Conservation (phyloP, 2,113 vertebrate species). For the Rhegmatorhina hoffmannsi region DNA sequence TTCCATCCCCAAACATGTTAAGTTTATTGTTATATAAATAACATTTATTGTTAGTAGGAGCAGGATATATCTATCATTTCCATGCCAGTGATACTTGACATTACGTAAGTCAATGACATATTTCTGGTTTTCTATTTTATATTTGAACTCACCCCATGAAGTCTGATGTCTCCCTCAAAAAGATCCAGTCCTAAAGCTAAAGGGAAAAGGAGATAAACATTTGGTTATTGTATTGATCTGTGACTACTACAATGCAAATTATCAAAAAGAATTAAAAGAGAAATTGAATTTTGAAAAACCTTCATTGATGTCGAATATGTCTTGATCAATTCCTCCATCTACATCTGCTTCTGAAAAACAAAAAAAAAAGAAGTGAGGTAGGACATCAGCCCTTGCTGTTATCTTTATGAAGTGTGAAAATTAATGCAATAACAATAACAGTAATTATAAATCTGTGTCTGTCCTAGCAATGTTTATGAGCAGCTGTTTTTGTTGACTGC, state of each 20-base stretch:
- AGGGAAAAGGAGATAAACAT: conserved; percentile 20
- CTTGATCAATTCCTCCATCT: conserved; percentile 82
- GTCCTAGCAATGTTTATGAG: conserved; percentile 8
- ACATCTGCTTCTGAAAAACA: conserved; percentile 81
- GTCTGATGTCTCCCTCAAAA: conserved; percentile 87
- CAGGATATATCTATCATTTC: not conserved
- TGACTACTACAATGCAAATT: not conserved
- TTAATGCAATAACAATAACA: conserved; percentile 55
- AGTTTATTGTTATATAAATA: not conserved
- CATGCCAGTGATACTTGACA: not conserved
- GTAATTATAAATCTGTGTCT: conserved; percentile 64
- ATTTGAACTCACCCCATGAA: conserved; percentile 76
- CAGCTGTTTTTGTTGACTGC: conserved; percentile 50
- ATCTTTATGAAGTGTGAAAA: conserved; percentile 64
- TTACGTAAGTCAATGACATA: not conserved
- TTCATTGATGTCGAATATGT: conserved; percentile 94
- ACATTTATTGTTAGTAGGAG: not conserved
- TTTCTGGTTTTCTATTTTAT: not conserved
- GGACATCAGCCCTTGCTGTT: conserved; percentile 41
- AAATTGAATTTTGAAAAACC: conserved; percentile 73
- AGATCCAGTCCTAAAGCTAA: conserved; percentile 84
- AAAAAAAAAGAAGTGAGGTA: conserved; percentile 44
- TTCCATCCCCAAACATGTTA: not conserved
- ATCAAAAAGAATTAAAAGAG: not conserved
- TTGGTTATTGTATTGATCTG: not conserved